Percentiles rank a stretch among this genome's conserved stretches.
Evolutionary conservation across 64 coral and sea anemone genomes (phyloP).

Genomic region (Trachythela sp.): DNA sequence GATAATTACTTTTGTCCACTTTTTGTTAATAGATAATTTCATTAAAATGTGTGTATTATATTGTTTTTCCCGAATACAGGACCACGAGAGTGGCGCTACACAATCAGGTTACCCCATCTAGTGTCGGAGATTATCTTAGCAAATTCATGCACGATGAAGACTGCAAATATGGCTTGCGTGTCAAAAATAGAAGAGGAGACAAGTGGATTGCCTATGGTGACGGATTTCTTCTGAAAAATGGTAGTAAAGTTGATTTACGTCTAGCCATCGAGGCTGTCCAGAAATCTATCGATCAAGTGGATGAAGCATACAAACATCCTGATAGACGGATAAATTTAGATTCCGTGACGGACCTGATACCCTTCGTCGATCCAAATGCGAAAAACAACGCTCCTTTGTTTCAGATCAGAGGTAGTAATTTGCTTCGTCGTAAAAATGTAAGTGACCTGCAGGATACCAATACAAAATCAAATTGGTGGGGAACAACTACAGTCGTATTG

Average conservation of each 20-base stretch:
- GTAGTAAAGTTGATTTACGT: not conserved
- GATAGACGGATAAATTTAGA: not conserved
- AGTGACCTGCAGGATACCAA: not conserved
- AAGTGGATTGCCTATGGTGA: not conserved
- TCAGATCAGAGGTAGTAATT: not conserved
- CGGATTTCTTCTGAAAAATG: not conserved
- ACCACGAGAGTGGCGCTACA: not conserved
- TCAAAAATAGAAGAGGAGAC: not conserved
- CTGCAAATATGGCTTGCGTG: not conserved
- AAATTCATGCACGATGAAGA: slow-evolving; percentile 8
- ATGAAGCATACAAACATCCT: not conserved
- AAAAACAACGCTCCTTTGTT: not conserved
- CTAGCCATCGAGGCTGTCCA: not conserved
- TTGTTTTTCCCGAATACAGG: too few relatives aligned
- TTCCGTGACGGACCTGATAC: not conserved
- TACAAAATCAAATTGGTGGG: not conserved
- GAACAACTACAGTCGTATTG: not conserved
- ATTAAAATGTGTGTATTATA: too few relatives aligned
- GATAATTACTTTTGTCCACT: too few relatives aligned
- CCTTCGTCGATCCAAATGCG: not conserved
- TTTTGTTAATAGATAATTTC: too few relatives aligned
- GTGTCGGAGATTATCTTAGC: not conserved
- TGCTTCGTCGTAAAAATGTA: not conserved
- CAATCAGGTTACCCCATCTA: not conserved
- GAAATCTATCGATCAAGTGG: not conserved